Evolutionary conservation across 2,113 vertebrate species (phyloP).

Genomic region (Orcinus orca): DNA sequence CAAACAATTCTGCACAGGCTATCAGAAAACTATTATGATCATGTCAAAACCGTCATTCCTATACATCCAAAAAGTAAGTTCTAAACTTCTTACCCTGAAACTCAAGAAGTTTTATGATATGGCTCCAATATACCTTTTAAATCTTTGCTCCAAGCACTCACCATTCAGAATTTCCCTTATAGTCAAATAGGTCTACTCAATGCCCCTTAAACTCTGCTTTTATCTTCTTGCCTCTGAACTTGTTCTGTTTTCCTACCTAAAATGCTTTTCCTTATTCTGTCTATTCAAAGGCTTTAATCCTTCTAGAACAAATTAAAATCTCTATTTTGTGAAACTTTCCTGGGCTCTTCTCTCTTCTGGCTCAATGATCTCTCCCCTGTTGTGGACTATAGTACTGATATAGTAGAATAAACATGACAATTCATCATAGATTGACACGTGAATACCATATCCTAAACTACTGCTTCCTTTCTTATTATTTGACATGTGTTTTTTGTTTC

Average conservation of each 20-base stretch:
- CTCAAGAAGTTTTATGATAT: background rate
- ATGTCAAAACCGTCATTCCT: background rate
- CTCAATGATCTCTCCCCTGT: background rate
- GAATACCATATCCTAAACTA: background rate
- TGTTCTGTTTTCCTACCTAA: background rate
- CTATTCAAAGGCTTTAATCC: background rate
- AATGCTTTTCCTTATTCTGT: background rate
- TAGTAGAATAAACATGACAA: background rate
- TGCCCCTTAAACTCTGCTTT: background rate
- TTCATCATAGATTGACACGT: background rate
- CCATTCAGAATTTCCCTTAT: background rate
- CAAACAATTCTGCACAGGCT: background rate
- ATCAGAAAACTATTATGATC: background rate
- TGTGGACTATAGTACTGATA: background rate
- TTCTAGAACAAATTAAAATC: conserved; percentile 1
- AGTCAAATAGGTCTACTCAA: background rate
- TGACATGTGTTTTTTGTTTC: background rate
- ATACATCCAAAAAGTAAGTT: background rate
- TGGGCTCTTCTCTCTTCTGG: background rate
- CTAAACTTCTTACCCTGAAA: background rate
- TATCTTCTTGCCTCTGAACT: background rate
- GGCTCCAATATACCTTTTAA: background rate
- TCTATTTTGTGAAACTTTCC: background rate
- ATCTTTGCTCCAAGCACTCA: background rate
- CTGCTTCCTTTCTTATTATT: background rate